These are phyloP conservation scores for Drosophila takahashii DNA, from an alignment of 1,140 invertebrate species.

Conservation along the genomic window DNA sequence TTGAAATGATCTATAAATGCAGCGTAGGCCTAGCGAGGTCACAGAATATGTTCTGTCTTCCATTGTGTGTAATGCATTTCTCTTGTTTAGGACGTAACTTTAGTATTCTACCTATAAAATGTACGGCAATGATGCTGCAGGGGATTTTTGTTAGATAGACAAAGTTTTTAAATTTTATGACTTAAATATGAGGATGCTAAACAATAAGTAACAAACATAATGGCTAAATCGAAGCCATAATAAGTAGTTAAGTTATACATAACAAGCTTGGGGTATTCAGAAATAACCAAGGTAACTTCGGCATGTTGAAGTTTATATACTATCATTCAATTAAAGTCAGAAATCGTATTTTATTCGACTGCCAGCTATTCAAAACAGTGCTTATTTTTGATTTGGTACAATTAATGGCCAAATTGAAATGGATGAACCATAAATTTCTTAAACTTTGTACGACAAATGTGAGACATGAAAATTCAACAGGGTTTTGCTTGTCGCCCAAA, in stretches of 20 bases:
- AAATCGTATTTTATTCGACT: no score
- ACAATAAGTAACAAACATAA: no score
- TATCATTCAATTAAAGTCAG: no score
- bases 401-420: no score
- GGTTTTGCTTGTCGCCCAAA: background rate
- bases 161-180: no score
- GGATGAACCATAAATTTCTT: background rate
- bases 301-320: no score
- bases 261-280: no score
- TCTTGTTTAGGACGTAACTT: slow-evolving; percentile 1
- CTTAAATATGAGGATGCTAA: no score
- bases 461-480: background rate
- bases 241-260: no score
- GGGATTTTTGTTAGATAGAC: background rate
- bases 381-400: background rate
- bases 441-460: background rate
- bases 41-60: slow-evolving; percentile 8
- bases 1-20: slow-evolving; percentile 30
- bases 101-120: slow-evolving; percentile 5
- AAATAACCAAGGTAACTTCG: no score
- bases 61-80: slow-evolving; percentile 20
- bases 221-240: no score
- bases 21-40: slow-evolving; percentile 20
- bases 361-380: background rate
- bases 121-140: background rate